Evolutionary conservation across 2,113 vertebrate genomes (phyloP).

Genomic region (Herpailurus yagouaroundi): DNA sequence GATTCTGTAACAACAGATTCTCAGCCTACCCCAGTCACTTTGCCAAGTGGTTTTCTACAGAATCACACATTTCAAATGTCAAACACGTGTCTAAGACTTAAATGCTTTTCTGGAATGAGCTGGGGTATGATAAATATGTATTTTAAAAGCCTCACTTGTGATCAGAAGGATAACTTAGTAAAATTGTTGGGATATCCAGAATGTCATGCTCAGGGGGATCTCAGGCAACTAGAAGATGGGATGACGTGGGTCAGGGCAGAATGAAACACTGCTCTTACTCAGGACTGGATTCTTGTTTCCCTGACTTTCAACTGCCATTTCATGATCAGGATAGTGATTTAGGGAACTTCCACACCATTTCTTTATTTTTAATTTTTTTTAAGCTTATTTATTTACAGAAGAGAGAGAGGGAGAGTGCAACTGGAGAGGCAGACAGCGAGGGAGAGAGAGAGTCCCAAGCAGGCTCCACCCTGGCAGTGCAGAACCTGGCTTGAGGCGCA

Average conservation of each 20-base stretch:
- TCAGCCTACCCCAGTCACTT: background rate
- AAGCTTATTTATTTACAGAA: too few relatives aligned
- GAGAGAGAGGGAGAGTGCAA: too few relatives aligned
- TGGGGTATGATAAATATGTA: background rate
- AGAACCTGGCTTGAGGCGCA: too few relatives aligned
- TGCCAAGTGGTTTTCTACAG: background rate
- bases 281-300: background rate
- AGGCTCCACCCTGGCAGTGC: too few relatives aligned
- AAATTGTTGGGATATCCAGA: background rate
- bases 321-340: background rate
- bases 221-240: rapidly evolving
- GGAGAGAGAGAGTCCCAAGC: too few relatives aligned
- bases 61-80: background rate
- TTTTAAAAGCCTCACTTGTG: background rate
- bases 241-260: rapidly evolving
- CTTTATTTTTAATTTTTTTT: background rate
- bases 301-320: background rate
- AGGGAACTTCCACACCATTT: background rate
- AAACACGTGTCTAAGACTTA: background rate
- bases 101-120: background rate
- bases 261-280: background rate
- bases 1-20: background rate
- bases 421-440: too few relatives aligned
- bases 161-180: background rate
- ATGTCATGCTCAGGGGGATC: background rate